Evolutionary conservation across 2,888 invertebrate species (phyloP).

Genomic region (Pomacea canaliculata): DNA sequence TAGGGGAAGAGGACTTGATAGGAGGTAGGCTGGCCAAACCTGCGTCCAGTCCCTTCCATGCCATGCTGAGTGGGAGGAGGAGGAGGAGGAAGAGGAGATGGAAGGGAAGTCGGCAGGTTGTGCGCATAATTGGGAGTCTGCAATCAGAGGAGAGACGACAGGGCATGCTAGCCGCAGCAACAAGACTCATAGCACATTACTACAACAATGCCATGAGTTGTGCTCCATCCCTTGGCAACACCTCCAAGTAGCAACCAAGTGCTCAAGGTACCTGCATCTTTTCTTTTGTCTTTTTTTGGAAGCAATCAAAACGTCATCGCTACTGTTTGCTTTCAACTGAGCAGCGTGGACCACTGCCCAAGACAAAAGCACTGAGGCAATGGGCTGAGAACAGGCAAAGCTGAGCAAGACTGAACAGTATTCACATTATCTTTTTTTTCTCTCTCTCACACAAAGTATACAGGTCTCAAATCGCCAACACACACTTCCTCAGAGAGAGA

Average conservation of each 20-base stretch:
- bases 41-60: constrained; percentile 11
- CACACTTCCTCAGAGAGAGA: no score
- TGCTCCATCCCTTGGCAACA: constrained; percentile 21
- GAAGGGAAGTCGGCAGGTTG: constrained; percentile 10
- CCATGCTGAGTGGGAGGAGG: constrained; percentile 1
- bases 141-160: constrained; percentile 31
- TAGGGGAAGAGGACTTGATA: constrained; percentile 43
- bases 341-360: no score
- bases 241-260: background rate
- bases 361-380: no score
- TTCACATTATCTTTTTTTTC: no score
- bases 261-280: no score
- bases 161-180: constrained; percentile 8
- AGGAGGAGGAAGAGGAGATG: constrained; percentile 16
- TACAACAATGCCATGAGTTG: background rate
- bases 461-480: no score
- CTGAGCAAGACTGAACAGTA: no score
- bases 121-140: constrained; percentile 34
- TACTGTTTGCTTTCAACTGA: no score
- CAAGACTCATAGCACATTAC: constrained; percentile 5
- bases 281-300: no score
- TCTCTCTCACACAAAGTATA: no score
- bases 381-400: no score
- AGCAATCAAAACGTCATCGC: no score
- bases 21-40: constrained; percentile 24